Conservation (phyloP, 1,140 invertebrate species). For the Mercenaria mercenaria region DNA sequence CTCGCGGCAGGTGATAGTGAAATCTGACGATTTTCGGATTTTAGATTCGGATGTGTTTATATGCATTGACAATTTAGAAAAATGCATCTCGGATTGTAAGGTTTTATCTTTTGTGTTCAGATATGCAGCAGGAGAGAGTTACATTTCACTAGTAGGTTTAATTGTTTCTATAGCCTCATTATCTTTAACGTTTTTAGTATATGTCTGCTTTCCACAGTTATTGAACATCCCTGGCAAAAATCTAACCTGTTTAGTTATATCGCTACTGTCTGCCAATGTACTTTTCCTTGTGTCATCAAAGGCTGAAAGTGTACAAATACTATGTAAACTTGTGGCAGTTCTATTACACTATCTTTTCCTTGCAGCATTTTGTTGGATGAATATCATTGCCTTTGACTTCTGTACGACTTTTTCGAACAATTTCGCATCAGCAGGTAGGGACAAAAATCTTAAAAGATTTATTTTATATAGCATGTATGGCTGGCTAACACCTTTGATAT, state of each 20-base stretch:
- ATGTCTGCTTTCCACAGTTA: conserved; percentile 84
- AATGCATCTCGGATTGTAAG: conserved; percentile 65
- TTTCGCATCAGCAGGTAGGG: conserved; percentile 41
- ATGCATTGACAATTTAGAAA: conserved; percentile 1
- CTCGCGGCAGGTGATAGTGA: background rate
- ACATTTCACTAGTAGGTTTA: conserved; percentile 69
- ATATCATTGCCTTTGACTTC: conserved; percentile 88
- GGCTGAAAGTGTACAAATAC: background rate
- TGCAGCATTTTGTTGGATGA: conserved; percentile 88
- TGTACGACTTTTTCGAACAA: conserved; percentile 88
- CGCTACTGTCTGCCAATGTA: conserved; percentile 86
- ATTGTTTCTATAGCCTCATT: conserved; percentile 72
- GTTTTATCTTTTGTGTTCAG: conserved; percentile 53
- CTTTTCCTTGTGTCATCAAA: conserved; percentile 85
- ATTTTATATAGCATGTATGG: conserved; percentile 87
- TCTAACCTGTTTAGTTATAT: conserved; percentile 85
- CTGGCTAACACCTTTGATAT: conserved; percentile 86
- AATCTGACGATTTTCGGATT: background rate
- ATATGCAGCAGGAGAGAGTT: conserved; percentile 16
- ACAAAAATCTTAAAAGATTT: conserved; percentile 82
- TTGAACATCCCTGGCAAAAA: conserved; percentile 87
- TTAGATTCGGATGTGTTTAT: background rate
- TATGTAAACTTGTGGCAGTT: conserved; percentile 83
- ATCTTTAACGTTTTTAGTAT: conserved; percentile 81
- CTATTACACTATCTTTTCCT: conserved; percentile 87